Evolutionary conservation across 2,888 invertebrate genomes (phyloP).

Genomic region (Parthenolecanium corni): DNA sequence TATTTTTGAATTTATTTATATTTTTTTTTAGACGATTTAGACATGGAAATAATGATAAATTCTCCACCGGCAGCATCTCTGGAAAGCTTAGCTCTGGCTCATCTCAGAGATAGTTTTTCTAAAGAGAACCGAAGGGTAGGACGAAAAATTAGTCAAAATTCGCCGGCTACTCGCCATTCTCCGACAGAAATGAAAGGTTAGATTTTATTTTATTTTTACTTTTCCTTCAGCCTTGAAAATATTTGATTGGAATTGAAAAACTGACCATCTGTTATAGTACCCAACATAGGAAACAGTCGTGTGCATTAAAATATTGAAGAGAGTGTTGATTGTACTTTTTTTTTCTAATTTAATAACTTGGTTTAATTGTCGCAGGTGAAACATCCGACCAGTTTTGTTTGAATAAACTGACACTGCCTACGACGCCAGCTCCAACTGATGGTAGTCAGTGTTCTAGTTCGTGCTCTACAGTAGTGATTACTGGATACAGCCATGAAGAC

Average conservation of each 20-base stretch:
- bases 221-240: no score
- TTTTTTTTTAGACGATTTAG: constrained; percentile 32
- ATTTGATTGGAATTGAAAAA: no score
- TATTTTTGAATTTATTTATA: neutral
- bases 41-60: constrained; percentile 65
- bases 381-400: constrained; percentile 9
- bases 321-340: neutral
- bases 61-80: constrained; percentile 74
- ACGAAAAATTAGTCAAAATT: constrained; percentile 7
- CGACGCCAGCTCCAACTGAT: constrained; percentile 39
- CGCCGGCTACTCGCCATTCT: neutral
- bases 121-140: constrained; percentile 29
- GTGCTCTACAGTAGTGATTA: constrained; percentile 73
- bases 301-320: no score
- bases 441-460: constrained; percentile 65
- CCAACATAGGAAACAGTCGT: no score
- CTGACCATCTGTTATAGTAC: no score
- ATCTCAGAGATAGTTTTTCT: constrained; percentile 53
- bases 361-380: constrained; percentile 32
- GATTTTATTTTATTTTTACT: neutral
- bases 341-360: neutral
- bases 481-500: constrained; percentile 15
- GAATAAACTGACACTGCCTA: constrained; percentile 13
- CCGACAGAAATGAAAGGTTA: constrained; percentile 7
- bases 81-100: constrained; percentile 69